Evolutionary conservation across 2,888 invertebrate genomes (phyloP), one percentile per base, ranked within the genome.

Genomic region (Gnatocerus cornutus): DNA sequence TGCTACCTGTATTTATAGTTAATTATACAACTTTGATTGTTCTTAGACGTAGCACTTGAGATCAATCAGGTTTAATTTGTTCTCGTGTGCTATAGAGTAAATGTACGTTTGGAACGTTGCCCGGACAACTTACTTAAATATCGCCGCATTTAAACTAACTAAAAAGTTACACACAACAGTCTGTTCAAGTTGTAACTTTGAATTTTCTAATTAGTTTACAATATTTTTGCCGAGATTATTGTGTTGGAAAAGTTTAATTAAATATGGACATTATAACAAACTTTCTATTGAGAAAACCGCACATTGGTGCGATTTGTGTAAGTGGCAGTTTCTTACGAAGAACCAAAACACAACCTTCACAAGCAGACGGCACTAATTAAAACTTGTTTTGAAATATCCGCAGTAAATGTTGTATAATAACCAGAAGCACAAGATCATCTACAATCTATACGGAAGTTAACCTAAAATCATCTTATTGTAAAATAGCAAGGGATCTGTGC

Each of bases 331-430:
- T 55, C 55, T 55, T 55, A 55, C 10, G 55, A 55, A 12, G 30
- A 52, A 30, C 52, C 12, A 14, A 33, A 52, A 50, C 50, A 33
- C 52, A 52, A 52, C 37, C 39, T 55, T 55, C 55, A 55, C n/a
- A 39, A 55, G 13, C 55, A 55, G 55, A 37, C 55, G 55, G 16
- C 33, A 16, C 55, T 55, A 55, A 55, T 55, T 55, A 55, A 55
- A 55, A 39, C 55, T 55, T 55, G 55, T 37, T 55, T 30, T 55
- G 55, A 55, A 39, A 55, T 55, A 55, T 55, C 55, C 55, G 21
- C 39, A 55, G 55, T 39, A n/a, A 55, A 55, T 37, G 37, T 30
- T 52, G 52, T 37, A 29, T 55, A 55, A 55, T 39, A 55, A 55
- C 14, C 39, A 37, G 16, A 55, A 55, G 16, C 37, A 14, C 7